These are phyloP conservation scores for Beroe forskalii DNA, from an alignment of 37 sponge, comb jelly and placozoan species.

Conservation along the genomic window DNA sequence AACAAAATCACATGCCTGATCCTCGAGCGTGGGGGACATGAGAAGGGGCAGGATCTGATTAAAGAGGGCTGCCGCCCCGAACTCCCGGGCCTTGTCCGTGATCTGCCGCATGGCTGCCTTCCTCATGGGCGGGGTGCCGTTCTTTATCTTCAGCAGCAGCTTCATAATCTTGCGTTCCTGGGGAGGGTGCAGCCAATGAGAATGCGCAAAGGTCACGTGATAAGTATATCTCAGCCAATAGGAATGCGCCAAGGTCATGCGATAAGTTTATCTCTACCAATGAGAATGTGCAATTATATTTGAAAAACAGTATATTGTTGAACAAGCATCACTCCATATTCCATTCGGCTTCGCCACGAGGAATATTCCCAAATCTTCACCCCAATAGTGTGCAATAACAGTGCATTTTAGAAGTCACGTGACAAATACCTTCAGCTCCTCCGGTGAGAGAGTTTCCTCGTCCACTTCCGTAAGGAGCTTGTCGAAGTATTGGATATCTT, in stretches of 20 bases:
- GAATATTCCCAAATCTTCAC: too few relatives aligned
- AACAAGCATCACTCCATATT: too few relatives aligned
- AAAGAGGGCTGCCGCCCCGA: conserved; percentile 95
- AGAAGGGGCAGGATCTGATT: conserved; percentile 98
- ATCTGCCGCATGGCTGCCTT: conserved; percentile 95
- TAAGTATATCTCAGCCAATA: too few relatives aligned
- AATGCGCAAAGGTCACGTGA: background rate
- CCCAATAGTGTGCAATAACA: too few relatives aligned
- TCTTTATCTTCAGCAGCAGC: conserved; percentile 96
- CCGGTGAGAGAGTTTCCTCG: conserved; percentile 81
- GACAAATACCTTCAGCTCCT: conserved; percentile 93
- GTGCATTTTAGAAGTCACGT: too few relatives aligned
- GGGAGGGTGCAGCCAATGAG: too few relatives aligned
- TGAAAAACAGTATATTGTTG: too few relatives aligned
- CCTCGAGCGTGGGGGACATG: conserved; percentile 95
- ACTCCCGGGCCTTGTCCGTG: conserved; percentile 96
- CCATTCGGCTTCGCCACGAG: too few relatives aligned
- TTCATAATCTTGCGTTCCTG: conserved; percentile 92
- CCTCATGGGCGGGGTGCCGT: conserved; percentile 99
- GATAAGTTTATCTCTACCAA: too few relatives aligned
- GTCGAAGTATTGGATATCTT: conserved; percentile 95
- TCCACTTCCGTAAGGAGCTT: conserved; percentile 92
- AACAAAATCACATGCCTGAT: conserved; percentile 74
- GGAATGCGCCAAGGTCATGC: too few relatives aligned
- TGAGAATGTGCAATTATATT: too few relatives aligned